Evolutionary conservation across 2,888 invertebrate genomes (phyloP), one percentile per base, ranked within the genome.

Genomic region (Caenorhabditis macrosperma): DNA sequence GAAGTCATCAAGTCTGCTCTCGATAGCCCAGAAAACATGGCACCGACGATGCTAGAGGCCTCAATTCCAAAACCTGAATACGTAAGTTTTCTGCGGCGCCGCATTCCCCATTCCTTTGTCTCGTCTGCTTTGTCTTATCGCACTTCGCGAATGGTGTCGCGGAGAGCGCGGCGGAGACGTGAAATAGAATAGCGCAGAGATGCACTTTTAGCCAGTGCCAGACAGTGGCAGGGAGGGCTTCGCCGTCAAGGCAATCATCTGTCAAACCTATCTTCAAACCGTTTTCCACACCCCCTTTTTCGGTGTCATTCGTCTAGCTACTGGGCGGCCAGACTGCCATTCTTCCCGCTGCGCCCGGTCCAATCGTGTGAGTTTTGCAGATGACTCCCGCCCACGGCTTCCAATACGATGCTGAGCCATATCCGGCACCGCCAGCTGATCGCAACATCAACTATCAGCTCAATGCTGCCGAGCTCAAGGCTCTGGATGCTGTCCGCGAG

Each of bases 381-480:
- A 72, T 72, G 71, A 17, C 71, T 10, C 71, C 61, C 1, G 28
- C 60, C 1, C 71, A 72, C 7, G 44, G 52, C 20, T 64, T 64
- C 59, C 59, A 38, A 50, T 74, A 74, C 17, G 50, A 74, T 5
- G n/a, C 48, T 9, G 74, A 74, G 38, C 64, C 64, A 28, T 74
- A 59, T 38, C 57, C 41, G 24, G 61, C 33, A 17, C 64, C 59
- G 41, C 68, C 63, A 26, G 20, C 60, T 7, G 84, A 82, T 5
- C 50, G 66, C 20, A 60, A 79, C n/a, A 50, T 75, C 52, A 85
- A 78, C 74, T 87, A 81, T 63, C 86, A 86, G 44, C 72, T 87
- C 66, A 87, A 85, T 68, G 85, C 84, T 24, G 82, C 84, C 10
- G 89, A 89, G 75, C 67, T 89, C 50, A 78, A 82, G 22, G 86